Evolutionary conservation across 1,140 invertebrate genomes (phyloP), one percentile per base, ranked within the genome.

Genomic region (Aporrectodea caliginosa): DNA sequence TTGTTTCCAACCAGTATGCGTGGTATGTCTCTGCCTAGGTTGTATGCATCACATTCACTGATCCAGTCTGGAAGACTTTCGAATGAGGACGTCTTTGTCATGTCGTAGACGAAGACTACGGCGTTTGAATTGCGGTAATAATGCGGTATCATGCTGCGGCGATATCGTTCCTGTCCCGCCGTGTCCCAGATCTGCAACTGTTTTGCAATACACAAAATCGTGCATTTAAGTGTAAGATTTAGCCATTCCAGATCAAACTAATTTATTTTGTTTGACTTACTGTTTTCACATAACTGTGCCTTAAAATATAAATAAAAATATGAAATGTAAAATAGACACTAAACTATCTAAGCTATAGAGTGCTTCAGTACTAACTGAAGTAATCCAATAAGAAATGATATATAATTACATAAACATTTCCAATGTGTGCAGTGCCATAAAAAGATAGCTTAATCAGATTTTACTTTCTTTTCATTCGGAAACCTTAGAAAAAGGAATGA

Each of bases 161-260:
- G 90, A 89, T 99, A 99, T 88, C 96, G 91, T 90, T 99, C 98
- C 87, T 99, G 97, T 0, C 97, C 98, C 73, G 97, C 97, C 31
- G 97, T 99, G 85, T 99, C 97, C 97, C 97, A 99, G 29, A 99
- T 89, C 87, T 99, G 98, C 78, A 99, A 89, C 90, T 99, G 99
- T 81, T n/a, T n/a, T n/a, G n/a, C n/a, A n/a, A n/a, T n/a, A n/a
- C n/a, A n/a, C n/a, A n/a, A 99, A 96, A 85, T 95, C 91, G 73
- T 0, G 1, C 79, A 70, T 0, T 79, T 75, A n/a, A 22, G 30
- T 81, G 79, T 77, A 35, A n/a, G n/a, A 30, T 29, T 22, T 30
- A 35, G 2, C 14, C 35, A 74, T 1, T 14, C 31, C 33, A 73
- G 22, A 32, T 32, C 31, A 68, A 68, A 16, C 30, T 14, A 16